These are phyloP conservation scores for Temnothorax ravouxi DNA, from an alignment of 2,888 invertebrate genomes.

Conservation along the genomic window DNA sequence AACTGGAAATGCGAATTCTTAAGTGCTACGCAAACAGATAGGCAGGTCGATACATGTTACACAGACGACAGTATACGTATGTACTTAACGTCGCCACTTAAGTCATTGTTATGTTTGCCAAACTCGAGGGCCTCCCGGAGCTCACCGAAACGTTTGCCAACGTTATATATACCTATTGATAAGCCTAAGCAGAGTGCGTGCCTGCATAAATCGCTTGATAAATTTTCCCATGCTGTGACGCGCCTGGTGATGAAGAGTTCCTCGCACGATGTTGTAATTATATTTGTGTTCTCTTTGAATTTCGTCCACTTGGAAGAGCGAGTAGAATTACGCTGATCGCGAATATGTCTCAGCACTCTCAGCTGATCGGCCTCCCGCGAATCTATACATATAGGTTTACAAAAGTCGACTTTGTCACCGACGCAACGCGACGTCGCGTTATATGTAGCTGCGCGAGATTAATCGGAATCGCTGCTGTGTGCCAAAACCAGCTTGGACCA, in stretches of 20 bases:
- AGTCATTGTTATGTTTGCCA: conserved; percentile 59
- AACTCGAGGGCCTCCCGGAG: conserved; percentile 50
- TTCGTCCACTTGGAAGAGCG: neutral
- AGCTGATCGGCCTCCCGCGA: neutral
- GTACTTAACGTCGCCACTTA: conserved; percentile 27
- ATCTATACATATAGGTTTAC: neutral
- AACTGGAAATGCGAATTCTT: conserved; percentile 28
- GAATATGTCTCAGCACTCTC: neutral
- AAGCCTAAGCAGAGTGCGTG: conserved; percentile 19
- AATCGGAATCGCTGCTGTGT: neutral
- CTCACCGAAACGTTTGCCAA: conserved; percentile 60
- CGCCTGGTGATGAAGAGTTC: neutral
- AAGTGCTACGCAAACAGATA: conserved; percentile 19
- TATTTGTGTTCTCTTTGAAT: neutral
- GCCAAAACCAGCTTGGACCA: conserved; percentile 14
- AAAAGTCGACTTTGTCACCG: neutral
- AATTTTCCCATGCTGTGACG: neutral
- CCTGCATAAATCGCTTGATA: neutral
- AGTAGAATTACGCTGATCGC: neutral
- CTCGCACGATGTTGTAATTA: neutral
- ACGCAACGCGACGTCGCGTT: neutral
- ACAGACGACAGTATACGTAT: conserved; percentile 40
- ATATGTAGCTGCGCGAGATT: neutral
- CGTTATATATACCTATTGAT: conserved; percentile 62
- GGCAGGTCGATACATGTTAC: conserved; percentile 13